phyloP scores from a whole-genome alignment of 2,797 vertebrate genomes.

The Parauchenoglanis punctatus region DNA sequence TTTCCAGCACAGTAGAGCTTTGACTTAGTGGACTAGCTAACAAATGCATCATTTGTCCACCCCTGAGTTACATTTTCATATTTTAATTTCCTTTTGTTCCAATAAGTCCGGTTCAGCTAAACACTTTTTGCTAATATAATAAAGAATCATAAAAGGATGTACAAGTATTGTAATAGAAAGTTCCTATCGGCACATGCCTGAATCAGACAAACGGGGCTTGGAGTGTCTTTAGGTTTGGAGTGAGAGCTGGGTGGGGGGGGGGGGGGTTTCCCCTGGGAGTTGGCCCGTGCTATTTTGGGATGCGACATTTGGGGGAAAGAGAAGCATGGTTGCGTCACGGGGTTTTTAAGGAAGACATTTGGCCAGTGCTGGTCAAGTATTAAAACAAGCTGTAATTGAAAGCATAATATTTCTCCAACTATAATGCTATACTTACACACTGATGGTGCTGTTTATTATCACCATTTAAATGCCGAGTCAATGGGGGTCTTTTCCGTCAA shows the following conservation, averaged over 20 bases:
- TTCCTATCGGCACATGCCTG: not conserved
- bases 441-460: not conserved
- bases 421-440: not conserved
- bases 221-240: conserved; percentile 2
- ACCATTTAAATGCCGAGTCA: not conserved
- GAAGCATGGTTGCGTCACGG: not conserved
- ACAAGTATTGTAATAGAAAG: not conserved
- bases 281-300: conserved; percentile 1
- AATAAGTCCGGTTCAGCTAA: not conserved
- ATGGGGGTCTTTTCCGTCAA: not conserved
- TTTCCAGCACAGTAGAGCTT: not conserved
- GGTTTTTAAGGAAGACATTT: not conserved
- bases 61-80: not conserved
- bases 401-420: not conserved
- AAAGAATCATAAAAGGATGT: not conserved
- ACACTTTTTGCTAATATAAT: not conserved
- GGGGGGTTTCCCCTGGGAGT: not conserved
- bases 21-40: not conserved
- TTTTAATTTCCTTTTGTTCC: not conserved
- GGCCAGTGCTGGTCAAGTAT: not conserved
- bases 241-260: not conserved
- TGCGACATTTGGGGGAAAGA: not conserved
- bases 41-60: not conserved
- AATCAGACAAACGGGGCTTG: not conserved
- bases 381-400: not conserved